These are phyloP conservation scores for Pantelozetes paolii DNA, from an alignment of 2,888 invertebrate species.

Conservation along the genomic window DNA sequence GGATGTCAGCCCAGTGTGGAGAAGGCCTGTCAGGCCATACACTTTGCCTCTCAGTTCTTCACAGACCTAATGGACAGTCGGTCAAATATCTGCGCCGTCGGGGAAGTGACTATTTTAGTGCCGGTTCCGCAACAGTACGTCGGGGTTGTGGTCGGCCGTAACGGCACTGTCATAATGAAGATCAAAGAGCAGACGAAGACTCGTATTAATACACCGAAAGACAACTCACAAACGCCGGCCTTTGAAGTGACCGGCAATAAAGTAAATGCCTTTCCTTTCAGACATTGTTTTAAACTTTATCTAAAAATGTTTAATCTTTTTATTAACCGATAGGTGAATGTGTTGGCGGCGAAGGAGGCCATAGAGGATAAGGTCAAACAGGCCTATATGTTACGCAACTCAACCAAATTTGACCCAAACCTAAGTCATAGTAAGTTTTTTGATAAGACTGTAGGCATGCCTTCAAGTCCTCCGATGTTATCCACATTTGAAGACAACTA, in stretches of 20 bases:
- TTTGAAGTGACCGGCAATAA: slow-evolving; percentile 15
- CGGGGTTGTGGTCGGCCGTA: slow-evolving; percentile 25
- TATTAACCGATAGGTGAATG: background rate
- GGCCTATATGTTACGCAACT: background rate
- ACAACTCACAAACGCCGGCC: background rate
- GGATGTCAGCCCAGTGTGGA: background rate
- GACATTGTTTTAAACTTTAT: too few species aligned
- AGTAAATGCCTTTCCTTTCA: background rate
- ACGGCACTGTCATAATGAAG: slow-evolving; percentile 3
- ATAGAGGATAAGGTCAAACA: slow-evolving; percentile 11
- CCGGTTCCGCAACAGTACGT: slow-evolving; percentile 10
- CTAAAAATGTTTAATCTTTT: too few species aligned
- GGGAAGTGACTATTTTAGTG: background rate
- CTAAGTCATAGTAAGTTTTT: background rate
- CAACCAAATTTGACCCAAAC: background rate
- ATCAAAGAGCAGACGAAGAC: slow-evolving; percentile 26
- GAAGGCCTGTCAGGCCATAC: background rate
- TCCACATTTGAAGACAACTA: too few species aligned
- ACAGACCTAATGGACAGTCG: slow-evolving; percentile 14
- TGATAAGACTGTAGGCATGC: background rate
- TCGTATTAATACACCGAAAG: slow-evolving; percentile 26
- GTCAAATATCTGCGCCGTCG: slow-evolving; percentile 1
- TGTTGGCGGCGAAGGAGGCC: slow-evolving; percentile 33
- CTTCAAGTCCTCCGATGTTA: too few species aligned
- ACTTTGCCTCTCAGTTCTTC: background rate